Base-by-base conservation (phyloP, 2,797 vertebrate species). In the Sarcoramphus papa region DNA sequence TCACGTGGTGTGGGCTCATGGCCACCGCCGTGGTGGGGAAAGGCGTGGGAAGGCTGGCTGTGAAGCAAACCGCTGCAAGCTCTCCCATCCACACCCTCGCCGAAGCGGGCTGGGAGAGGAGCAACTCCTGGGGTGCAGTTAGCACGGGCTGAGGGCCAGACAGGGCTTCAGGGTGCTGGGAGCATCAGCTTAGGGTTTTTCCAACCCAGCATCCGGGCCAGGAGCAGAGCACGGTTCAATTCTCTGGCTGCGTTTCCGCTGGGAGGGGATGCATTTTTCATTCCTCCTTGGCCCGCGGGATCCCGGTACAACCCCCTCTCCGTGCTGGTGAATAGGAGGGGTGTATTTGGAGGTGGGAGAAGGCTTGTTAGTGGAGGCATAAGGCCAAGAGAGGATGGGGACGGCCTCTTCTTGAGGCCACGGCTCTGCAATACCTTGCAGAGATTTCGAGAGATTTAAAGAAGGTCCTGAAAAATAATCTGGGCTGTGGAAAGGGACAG, bases 331-430 rank as follows among this genome's bases (percentile, higher is more conserved):
- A 85, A 96, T 48, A 84, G 85, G 18, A 77, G 31, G 75, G 64
- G 85, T 74, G 80, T 80, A 50, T 53, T 27, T 68, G 31, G n/a
- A 72, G 13, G 37, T 48, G 85, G 73, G 60, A 79, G 53, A 68
- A 83, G 68, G 57, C 53, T 89, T 77, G 85, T 92, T 92, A 84
- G 24, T 17, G 37, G 40, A 93, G 85, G 85, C 91, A 82, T 40
- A 41, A 79, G 56, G 87, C 91, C 91, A 95, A 54, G 67, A 76
- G 40, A 75, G 20, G 37, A 79, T 41, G 41, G 41, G 43, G 22
- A 53, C 4, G 17, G 73, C 56, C 48, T 94, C 53, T 91, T 95
- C 75, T 88, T 84, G 57, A 85, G 70, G 47, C 72, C 40, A 72
- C 4, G 6, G 69, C 43, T 85, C 53, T 90, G 60, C 56, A 84